Conservation (phyloP, 2,797 vertebrate species). For the Lagodon rhomboides region DNA sequence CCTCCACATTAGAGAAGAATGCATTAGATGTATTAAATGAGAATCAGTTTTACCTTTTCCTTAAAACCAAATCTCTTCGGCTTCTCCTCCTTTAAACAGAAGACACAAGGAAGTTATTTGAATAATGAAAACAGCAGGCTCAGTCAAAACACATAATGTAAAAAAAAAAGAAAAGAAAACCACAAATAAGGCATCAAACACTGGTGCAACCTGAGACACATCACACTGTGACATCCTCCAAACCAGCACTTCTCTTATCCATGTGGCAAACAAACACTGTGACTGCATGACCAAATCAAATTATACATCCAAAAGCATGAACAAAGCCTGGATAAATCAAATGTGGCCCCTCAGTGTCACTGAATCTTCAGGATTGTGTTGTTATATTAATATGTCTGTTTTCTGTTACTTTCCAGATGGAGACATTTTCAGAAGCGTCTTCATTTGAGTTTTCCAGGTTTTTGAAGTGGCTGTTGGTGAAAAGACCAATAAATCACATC, state of each 20-base stretch:
- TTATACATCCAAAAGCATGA: neutral
- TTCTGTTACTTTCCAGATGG: conserved; percentile 13
- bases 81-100: conserved; percentile 80
- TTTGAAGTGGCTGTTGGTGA: conserved; percentile 2
- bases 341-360: neutral
- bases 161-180: neutral
- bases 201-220: conserved; percentile 4
- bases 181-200: conserved; percentile 8
- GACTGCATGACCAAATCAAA: conserved; percentile 1
- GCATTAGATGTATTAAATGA: neutral
- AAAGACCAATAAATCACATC: conserved; percentile 9
- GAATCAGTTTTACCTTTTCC: conserved; percentile 76
- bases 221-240: conserved; percentile 13
- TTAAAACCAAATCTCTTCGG: conserved; percentile 78
- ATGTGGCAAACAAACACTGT: conserved; percentile 18
- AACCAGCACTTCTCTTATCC: conserved; percentile 1
- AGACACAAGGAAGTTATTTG: conserved; percentile 19
- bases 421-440: neutral
- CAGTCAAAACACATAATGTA: neutral
- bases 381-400: conserved; percentile 3
- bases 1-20: neutral
- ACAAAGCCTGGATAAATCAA: conserved; percentile 27
- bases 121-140: neutral
- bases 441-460: conserved; percentile 24
- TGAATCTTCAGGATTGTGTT: conserved; percentile 10